phyloP scores from a whole-genome alignment of 2,888 invertebrate genomes.

The Eupithecia inturbata region DNA sequence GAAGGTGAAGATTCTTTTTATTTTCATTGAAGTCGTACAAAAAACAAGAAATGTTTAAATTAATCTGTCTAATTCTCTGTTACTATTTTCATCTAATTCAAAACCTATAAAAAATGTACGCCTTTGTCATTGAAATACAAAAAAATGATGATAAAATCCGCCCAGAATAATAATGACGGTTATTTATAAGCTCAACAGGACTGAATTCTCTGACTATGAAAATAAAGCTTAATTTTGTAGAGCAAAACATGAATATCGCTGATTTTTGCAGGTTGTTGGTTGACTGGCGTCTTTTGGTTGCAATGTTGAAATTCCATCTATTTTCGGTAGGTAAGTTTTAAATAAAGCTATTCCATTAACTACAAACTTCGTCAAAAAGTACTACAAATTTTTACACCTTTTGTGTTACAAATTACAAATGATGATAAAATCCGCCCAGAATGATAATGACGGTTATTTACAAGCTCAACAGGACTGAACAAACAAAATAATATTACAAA shows the following conservation, averaged over 20 bases:
- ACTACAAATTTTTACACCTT: background rate
- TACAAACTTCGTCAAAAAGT: background rate
- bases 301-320: background rate
- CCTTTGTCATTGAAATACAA: background rate
- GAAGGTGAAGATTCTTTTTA: no score
- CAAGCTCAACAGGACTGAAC: conserved; percentile 75
- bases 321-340: background rate
- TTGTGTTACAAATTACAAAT: conserved; percentile 28
- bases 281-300: background rate
- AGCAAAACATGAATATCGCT: background rate
- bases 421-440: conserved; percentile 58
- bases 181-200: conserved; percentile 70
- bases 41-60: no score
- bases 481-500: background rate
- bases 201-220: conserved; percentile 47
- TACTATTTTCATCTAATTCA: no score
- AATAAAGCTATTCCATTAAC: background rate
- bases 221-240: background rate
- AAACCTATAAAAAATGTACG: no score
- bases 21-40: no score
- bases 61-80: no score
- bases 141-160: conserved; percentile 53
- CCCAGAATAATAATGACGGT: conserved; percentile 55
- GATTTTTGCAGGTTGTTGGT: background rate
- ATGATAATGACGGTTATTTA: conserved; percentile 53